Evolutionary conservation across 2,888 invertebrate genomes (phyloP).

Genomic region (Aphrophora alni): DNA sequence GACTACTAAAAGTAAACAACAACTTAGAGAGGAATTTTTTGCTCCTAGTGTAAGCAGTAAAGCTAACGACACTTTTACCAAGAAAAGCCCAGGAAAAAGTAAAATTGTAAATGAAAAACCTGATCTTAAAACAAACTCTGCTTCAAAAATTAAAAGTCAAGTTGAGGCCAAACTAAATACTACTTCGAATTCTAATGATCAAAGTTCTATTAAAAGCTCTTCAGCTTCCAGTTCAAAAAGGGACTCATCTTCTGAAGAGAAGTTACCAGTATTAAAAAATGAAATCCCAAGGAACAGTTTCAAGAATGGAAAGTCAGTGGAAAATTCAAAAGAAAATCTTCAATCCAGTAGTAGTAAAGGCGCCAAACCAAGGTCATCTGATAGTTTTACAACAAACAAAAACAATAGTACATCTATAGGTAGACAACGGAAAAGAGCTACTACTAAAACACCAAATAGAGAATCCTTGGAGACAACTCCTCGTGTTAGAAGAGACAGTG

Average conservation of each 20-base stretch:
- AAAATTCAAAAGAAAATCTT: not conserved
- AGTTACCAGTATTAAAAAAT: constrained; percentile 15
- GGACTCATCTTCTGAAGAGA: not conserved
- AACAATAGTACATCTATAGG: constrained; percentile 11
- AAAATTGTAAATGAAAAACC: not conserved
- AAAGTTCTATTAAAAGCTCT: not conserved
- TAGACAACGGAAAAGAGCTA: constrained; percentile 36
- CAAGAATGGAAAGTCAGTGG: not conserved
- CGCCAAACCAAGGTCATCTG: not conserved
- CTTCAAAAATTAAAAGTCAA: not conserved
- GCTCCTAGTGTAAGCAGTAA: not conserved
- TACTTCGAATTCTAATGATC: not conserved
- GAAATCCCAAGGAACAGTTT: constrained; percentile 10
- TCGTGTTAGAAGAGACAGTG: not conserved
- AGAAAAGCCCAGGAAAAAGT: not conserved
- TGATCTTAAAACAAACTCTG: not conserved
- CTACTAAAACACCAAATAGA: constrained; percentile 32
- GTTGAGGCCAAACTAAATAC: not conserved
- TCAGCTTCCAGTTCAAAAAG: not conserved
- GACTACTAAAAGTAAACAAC: not conserved
- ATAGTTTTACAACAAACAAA: not conserved
- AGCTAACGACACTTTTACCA: not conserved
- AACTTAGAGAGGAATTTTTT: not conserved
- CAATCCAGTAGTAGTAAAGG: not conserved
- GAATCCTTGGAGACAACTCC: constrained; percentile 20